Base-by-base conservation (phyloP, 2,888 invertebrate genomes). In the Chouioia cunea region DNA sequence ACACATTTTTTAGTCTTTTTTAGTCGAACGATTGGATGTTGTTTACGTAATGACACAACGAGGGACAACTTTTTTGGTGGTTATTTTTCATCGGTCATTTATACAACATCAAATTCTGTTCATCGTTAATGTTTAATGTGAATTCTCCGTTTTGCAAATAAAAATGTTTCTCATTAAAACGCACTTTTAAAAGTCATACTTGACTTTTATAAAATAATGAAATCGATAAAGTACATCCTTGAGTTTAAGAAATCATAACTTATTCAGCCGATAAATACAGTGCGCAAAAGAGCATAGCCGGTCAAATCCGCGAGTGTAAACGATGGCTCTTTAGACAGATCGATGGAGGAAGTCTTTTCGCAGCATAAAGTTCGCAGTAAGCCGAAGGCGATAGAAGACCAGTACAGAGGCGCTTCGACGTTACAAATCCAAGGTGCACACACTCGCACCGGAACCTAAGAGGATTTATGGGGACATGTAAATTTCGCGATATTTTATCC, bases 401-500 rank as follows among this genome's bases (percentile, higher is more conserved):
- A 6, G 27, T 2, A 14, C 60, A 48, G 8, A 4, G 27, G n/a
- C 22, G 6, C 56, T 54, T 23, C 63, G 65, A 59, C 66, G 73
- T 64, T 76, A 72, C 76, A 76, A 77, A 78, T 77, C 76, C 77
- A 75, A 78, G 77, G 76, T 75, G 78, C 75, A 75, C 73, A 72
- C 57, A 59, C 64, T 69, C 70, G 63, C 48, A 54, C 63, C 73
- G 73, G 36, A 36, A 36, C 62, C 64, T 4, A 15, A 18, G 50
- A 67, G 70, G 76, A 81, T 80, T 78, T 79, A 80, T 77, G 70
- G 77, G 67, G 73, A 75, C 76, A 80, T 81, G 81, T 78, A 81
- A 80, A 81, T 80, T 81, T 79, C 77, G 78, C 79, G 79, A 75
- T 76, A 80, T 81, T 79, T 80, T 79, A 81, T 79, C 74, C 77